Evolutionary conservation across 37 sponge, comb jelly and placozoan species (phyloP), one percentile per base, ranked within the genome.

Genomic region (Eunapius fragilis): DNA sequence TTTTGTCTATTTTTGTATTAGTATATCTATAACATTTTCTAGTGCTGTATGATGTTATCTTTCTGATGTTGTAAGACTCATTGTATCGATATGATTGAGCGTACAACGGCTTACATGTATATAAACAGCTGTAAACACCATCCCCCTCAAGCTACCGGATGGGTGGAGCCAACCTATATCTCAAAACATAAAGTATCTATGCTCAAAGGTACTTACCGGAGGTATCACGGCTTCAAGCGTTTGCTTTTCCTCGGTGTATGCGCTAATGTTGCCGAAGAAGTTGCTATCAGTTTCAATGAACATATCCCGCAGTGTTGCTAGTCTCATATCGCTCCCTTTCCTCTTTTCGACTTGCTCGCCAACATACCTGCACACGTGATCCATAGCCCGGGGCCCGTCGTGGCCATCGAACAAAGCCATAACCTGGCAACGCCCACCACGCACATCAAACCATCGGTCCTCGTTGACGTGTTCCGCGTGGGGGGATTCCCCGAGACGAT

Each of bases 331-430:
- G n/a, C n/a, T n/a, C 0, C 75, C 36, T 19, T n/a, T 28, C 49
- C 30, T n/a, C 22, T 23, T 34, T 24, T 31, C 0, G 31, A 41
- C 47, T 49, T 31, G 25, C 0, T 25, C 10, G 6, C 22, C 31
- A 67, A 80, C 75, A 49, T 91, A 82, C 37, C 87, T 82, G 26
- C 85, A 48, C 10, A 85, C 92, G 36, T 91, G 91, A 2, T 80
- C 86, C n/a, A 85, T 88, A 48, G 94, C 98, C 27, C 86, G 38
- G 25, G 79, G 34, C 13, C 98, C 98, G 85, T 98, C 96, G 75
- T 98, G 98, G 6, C 98, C 98, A 79, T 98, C 98, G 49, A 95
- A 89, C 37, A 98, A 94, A 78, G 87, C 89, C 47, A 89, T 83
- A 0, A 82, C 82, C 34, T 82, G 41, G 80, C 22, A 80, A 11